Evolutionary conservation across 2,797 vertebrate species (phyloP).

Genomic region (Otolemur crassicaudatus): DNA sequence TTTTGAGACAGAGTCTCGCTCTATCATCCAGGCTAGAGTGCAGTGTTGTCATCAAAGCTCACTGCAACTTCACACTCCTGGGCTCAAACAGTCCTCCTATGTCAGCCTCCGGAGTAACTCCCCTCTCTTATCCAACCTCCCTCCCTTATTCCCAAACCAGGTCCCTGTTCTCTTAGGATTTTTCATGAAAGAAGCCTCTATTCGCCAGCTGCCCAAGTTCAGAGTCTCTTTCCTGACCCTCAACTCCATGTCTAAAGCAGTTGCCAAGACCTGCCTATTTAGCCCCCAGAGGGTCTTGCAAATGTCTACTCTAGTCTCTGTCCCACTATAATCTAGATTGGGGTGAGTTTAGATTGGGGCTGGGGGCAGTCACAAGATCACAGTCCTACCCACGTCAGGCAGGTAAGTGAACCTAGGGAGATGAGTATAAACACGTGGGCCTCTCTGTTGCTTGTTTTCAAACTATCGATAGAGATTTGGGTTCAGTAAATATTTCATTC

Average conservation of each 20-base stretch:
- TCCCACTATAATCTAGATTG: neutral
- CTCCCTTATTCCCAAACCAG: neutral
- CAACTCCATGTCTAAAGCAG: neutral
- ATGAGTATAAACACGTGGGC: neutral
- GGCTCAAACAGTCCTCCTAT: no score
- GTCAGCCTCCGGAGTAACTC: no score
- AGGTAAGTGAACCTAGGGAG: neutral
- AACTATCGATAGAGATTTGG: neutral
- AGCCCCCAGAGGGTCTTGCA: neutral
- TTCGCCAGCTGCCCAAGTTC: neutral
- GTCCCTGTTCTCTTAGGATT: neutral
- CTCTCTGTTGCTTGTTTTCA: slow-evolving; percentile 8
- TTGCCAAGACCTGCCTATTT: neutral
- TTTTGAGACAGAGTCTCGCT: no score
- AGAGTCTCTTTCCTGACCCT: neutral
- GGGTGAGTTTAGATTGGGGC: neutral
- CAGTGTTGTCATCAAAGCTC: no score
- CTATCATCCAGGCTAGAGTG: no score
- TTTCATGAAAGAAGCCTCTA: neutral
- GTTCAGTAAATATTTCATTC: slow-evolving; percentile 42
- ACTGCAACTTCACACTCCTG: no score
- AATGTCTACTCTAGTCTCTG: neutral
- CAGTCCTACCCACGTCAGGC: neutral
- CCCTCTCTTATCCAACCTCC: neutral
- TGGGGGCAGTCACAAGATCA: neutral